These are phyloP conservation scores for Hemibagrus wyckioides DNA, from an alignment of 2,113 vertebrate species.

Conservation along the genomic window DNA sequence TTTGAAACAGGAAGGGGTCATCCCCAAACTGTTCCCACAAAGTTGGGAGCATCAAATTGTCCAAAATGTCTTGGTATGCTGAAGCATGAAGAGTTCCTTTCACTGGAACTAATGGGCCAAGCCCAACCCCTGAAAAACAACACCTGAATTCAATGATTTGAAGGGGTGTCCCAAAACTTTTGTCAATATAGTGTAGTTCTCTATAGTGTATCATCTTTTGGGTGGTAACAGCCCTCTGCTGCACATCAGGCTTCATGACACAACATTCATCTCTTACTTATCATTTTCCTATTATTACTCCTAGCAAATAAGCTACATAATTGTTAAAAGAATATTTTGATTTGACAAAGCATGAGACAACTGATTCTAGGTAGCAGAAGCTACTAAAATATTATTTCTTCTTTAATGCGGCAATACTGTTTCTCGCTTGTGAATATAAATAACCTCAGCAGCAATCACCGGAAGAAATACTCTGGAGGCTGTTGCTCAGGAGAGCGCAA, in stretches of 20 bases:
- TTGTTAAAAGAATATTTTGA: not conserved
- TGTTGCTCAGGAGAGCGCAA: constrained; percentile 41
- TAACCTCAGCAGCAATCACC: constrained; percentile 37
- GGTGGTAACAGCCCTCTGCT: not conserved
- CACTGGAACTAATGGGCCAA: no score
- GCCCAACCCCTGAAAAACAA: no score
- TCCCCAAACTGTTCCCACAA: no score
- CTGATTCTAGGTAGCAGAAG: constrained; percentile 17
- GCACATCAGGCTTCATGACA: not conserved
- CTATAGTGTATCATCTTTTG: not conserved
- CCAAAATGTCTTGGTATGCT: no score
- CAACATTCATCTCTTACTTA: not conserved
- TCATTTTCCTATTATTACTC: not conserved
- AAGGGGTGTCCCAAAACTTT: no score
- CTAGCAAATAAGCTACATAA: not conserved
- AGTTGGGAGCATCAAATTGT: no score
- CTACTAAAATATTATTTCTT: constrained; percentile 30
- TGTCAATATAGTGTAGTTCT: no score
- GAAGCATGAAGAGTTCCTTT: no score
- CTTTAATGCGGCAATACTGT: constrained; percentile 48
- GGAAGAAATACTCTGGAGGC: constrained; percentile 41
- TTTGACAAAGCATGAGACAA: not conserved
- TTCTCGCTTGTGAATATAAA: constrained; percentile 47
- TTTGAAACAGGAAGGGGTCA: no score
- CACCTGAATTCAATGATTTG: no score